Evolutionary conservation across 2,797 vertebrate species (phyloP).

Genomic region (Kryptopterus vitreolus): DNA sequence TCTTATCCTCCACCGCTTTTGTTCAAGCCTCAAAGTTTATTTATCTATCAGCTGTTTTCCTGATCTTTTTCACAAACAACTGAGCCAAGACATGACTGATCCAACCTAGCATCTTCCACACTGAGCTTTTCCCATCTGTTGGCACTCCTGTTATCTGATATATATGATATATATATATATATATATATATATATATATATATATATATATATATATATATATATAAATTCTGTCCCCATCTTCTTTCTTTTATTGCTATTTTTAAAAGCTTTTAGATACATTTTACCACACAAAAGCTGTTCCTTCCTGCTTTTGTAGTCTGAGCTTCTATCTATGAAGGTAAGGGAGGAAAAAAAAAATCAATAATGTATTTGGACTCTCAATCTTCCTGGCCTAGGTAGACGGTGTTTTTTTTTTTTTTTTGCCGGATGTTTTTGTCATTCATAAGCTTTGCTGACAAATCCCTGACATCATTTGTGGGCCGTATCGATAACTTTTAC

Average conservation of each 20-base stretch:
- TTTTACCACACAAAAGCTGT: conserved; percentile 95
- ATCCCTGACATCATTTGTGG: conserved; percentile 96
- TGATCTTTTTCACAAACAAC: conserved; percentile 77
- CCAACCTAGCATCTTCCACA: conserved; percentile 64
- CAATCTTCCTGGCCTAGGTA: conserved; percentile 84
- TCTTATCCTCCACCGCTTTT: conserved; percentile 64
- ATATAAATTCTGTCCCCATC: conserved; percentile 41
- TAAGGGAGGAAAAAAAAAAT: conserved; percentile 80
- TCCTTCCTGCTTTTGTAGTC: conserved; percentile 89
- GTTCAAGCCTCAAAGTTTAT: conserved; percentile 73
- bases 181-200: too few species aligned
- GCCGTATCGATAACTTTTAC: conserved; percentile 96
- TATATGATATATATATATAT: too few species aligned
- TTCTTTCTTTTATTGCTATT: conserved; percentile 67
- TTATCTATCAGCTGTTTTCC: conserved; percentile 71
- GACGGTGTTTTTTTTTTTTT: conserved; percentile 81
- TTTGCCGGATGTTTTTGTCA: conserved; percentile 82
- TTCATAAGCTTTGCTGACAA: conserved; percentile 97
- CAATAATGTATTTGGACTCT: conserved; percentile 95
- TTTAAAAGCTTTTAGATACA: conserved; percentile 89
- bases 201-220: too few species aligned
- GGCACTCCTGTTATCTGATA: conserved; percentile 76
- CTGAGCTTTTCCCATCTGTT: conserved; percentile 67
- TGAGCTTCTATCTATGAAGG: conserved; percentile 91
- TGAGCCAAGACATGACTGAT: conserved; percentile 62